These are phyloP conservation scores for Tangara arthus DNA, from an alignment of 2,797 vertebrate genomes.

Conservation along the genomic window DNA sequence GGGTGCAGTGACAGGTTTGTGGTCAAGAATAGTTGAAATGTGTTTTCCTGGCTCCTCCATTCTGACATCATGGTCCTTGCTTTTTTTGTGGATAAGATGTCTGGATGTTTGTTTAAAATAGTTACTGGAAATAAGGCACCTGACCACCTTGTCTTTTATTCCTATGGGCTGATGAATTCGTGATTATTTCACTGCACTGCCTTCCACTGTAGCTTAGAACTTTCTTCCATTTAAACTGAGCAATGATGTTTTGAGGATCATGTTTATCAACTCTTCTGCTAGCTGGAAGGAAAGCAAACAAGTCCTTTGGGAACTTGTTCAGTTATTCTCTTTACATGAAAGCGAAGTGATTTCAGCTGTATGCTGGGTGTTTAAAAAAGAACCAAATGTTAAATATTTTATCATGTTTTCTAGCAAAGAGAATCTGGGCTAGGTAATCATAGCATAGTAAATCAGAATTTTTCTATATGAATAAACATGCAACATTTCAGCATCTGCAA, in stretches of 20 bases:
- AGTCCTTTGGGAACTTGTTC: not conserved
- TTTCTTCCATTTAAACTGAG: not conserved
- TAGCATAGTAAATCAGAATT: not conserved
- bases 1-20: not conserved
- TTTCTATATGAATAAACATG: not conserved
- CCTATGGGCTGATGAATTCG: not conserved
- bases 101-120: not conserved
- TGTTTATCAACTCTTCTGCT: not conserved
- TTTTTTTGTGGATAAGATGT: not conserved
- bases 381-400: constrained; percentile 24
- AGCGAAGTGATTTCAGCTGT: not conserved
- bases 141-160: not conserved
- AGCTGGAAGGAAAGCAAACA: not conserved
- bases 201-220: not conserved
- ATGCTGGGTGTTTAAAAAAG: not conserved
- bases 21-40: not conserved
- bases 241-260: not conserved
- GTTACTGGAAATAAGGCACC: not conserved
- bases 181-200: not conserved
- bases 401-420: not conserved
- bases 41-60: not conserved
- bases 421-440: not conserved
- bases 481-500: not conserved
- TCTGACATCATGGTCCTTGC: not conserved
- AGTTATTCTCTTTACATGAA: not conserved